Base-by-base conservation (phyloP, 2,113 vertebrate genomes). In the Ardeotis arabs region DNA sequence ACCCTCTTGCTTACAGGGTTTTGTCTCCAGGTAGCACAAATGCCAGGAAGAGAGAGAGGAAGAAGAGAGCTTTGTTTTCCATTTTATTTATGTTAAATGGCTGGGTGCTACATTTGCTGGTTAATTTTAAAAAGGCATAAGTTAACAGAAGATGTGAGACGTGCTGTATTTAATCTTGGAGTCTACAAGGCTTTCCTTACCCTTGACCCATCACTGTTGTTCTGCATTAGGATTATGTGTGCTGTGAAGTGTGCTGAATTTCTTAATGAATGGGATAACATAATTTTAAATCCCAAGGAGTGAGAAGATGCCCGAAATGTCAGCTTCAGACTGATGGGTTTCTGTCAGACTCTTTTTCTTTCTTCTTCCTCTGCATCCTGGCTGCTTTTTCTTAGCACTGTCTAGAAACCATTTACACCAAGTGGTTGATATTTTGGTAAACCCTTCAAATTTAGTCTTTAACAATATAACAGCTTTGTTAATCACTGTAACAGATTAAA, bases 401-500 rank as follows among this genome's bases (percentile, higher is more conserved):
- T 58, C 49, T 82, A 96, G 85, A 95, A 97, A 77, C 64, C 27
- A 45, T 74, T 90, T 89, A 50, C 56, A 78, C 82, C 68, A 92
- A 87, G 63, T 44, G 27, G 56, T 62, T 95, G 82, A 62, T 87
- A 90, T 96, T 97, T 95, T 75, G 68, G 62, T 96, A 95, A 98
- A 95, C 33, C 35, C 66, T 92, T 89, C 50, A 72, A 70, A 64
- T 74, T 78, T 52, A 92, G 81, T 88, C 41, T 64, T 94, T 94
- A 91, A 93, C 87, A 91, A 80, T 87, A 87, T 53, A 85, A 59
- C 50, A 92, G 29, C 45, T 96, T 95, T 89, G 73, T 97, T 97
- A 96, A 94, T 97, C 94, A 66, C 74, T 95, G 37, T 89, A 92
- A 95, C 93, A 95, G 70, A 95, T 95, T 69, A 94, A 94, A 95